Evolutionary conservation across 2,888 invertebrate genomes (phyloP).

Genomic region (Invenusta paracnida): DNA sequence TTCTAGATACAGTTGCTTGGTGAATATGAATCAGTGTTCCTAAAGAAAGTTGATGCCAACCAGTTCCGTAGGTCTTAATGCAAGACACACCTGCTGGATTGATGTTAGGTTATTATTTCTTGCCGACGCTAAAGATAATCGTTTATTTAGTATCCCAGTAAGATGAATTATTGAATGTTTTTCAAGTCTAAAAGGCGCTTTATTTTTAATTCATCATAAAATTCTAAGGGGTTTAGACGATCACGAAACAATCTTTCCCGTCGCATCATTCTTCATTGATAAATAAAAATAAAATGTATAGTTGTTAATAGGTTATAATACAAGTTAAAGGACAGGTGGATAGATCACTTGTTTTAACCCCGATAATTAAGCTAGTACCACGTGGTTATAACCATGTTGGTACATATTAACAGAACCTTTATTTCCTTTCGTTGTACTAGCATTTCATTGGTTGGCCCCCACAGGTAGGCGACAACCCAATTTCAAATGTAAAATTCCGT

Average conservation of each 20-base stretch:
- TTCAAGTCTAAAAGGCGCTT: slow-evolving; percentile 16
- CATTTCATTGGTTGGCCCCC: neutral
- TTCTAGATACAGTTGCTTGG: slow-evolving; percentile 5
- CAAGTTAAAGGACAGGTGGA: neutral
- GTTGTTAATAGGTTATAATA: neutral
- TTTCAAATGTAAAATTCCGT: neutral
- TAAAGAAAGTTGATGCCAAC: neutral
- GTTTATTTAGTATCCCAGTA: neutral
- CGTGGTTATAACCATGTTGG: neutral
- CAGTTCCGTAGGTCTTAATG: neutral
- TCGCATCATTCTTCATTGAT: neutral
- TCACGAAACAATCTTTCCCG: slow-evolving; percentile 15
- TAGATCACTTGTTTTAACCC: neutral
- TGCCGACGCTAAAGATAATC: neutral
- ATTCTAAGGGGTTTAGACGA: slow-evolving; percentile 13
- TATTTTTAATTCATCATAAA: neutral
- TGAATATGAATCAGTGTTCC: neutral
- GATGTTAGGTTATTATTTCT: neutral
- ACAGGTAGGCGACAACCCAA: neutral
- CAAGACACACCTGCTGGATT: neutral
- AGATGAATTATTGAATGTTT: neutral
- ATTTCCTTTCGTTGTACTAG: neutral
- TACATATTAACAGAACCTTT: neutral
- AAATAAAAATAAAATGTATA: neutral
- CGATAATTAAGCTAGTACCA: neutral